These are phyloP conservation scores for Gallinago stenura DNA, from an alignment of 2,797 vertebrate species.

Conservation along the genomic window DNA sequence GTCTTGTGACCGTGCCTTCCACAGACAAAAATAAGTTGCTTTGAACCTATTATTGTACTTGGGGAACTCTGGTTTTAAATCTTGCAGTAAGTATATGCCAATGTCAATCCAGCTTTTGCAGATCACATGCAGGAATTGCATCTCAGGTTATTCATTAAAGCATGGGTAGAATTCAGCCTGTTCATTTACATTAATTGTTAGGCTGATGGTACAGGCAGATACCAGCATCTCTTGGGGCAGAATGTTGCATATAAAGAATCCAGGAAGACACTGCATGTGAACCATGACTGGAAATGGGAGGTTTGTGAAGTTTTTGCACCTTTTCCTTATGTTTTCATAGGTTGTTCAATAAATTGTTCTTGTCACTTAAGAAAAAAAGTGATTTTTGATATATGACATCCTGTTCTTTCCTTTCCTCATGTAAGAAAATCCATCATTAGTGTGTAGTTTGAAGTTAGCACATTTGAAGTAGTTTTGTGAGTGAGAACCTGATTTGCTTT, in stretches of 20 bases:
- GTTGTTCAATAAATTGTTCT: not conserved
- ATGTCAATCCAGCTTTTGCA: not conserved
- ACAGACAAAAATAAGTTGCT: conserved; percentile 57
- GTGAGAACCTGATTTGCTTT: not conserved
- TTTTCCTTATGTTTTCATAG: not conserved
- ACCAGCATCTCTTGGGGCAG: not conserved
- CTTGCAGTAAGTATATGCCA: not conserved
- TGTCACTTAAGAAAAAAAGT: not conserved
- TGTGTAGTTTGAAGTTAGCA: not conserved
- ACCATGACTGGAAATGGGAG: not conserved
- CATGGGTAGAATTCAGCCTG: not conserved
- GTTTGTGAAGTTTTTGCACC: not conserved
- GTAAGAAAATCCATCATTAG: not conserved
- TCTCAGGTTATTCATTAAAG: not conserved
- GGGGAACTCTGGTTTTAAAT: conserved; percentile 29
- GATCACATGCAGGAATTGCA: not conserved
- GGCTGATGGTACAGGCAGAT: not conserved
- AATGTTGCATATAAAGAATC: not conserved
- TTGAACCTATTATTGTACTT: conserved; percentile 54
- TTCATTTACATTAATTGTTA: not conserved
- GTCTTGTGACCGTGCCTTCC: conserved; percentile 60
- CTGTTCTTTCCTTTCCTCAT: not conserved
- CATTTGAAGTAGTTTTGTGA: not conserved
- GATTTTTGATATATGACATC: not conserved
- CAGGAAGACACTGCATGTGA: not conserved